Base-by-base conservation (phyloP, 2,797 vertebrate species). In the Gymnoscopelus microlampas region DNA sequence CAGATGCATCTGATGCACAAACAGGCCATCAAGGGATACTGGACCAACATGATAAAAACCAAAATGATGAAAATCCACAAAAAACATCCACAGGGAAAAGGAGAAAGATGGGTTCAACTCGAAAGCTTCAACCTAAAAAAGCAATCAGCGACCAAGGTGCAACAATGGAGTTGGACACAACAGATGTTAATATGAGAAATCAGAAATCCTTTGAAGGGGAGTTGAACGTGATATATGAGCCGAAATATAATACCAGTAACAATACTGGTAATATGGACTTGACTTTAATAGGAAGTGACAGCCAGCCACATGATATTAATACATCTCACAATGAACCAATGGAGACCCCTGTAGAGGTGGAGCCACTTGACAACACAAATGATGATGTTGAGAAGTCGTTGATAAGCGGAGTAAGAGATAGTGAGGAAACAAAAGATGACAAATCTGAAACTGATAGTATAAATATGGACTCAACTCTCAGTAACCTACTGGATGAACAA, bases 101-200 rank as follows among this genome's bases (percentile, higher is more conserved):
- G 60, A 89, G 80, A 67, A 91, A 91, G 70, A 81, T 93, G 71
- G 90, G 88, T 15, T 92, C 91, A 6, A 85, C 84, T 70, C 87
- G 86, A 63, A 88, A 32, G 63, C 68, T 1, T 53, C 69, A 39
- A 14, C 57, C 81, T 44, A 68, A 55, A 67, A 32, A 70, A 61
- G 77, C 66, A 60, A 60, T 4, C 13, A 47, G 72, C 29, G 53
- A 26, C 2, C 53, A 3, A 50, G 47, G 53, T 7, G 51, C 76
- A 65, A 68, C 48, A 26, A 35, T 51, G 26, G 59, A 77, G 44
- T 53, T 23, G 0, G 48, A 73, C 8, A 3, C 47, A 2, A 13
- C 49, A 23, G 57, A 79, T 13, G 9, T 4, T 48, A 70, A 60
- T 3, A 19, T n/a, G n/a, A 67, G 9, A 53, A 29, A 44, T 15